Evolutionary conservation across 2,888 invertebrate species (phyloP).

Genomic region (Caenorhabditis auriculariae): DNA sequence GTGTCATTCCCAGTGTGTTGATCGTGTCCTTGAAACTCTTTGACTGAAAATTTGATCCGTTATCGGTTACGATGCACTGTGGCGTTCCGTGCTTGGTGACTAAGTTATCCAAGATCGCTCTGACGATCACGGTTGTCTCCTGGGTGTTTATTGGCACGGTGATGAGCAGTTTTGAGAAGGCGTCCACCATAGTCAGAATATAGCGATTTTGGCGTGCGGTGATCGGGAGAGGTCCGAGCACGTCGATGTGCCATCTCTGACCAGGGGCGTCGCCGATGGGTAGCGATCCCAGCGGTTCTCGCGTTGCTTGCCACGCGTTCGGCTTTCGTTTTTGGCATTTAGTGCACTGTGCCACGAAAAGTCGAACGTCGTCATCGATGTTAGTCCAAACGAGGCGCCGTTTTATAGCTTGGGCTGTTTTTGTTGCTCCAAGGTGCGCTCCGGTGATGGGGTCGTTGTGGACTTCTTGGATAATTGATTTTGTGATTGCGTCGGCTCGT

Average conservation of each 20-base stretch:
- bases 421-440: conserved; percentile 4
- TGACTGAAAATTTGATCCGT: conserved; percentile 5
- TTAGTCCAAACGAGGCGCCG: conserved; percentile 4
- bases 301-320: not conserved
- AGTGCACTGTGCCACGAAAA: conserved; percentile 1
- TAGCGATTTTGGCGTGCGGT: too few species aligned
- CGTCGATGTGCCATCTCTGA: conserved; percentile 17
- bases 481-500: not conserved
- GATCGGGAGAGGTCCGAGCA: conserved; percentile 18
- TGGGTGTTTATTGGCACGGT: conserved; percentile 3
- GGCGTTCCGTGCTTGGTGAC: conserved; percentile 7
- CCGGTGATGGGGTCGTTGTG: not conserved
- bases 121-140: not conserved
- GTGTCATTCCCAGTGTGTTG: not conserved
- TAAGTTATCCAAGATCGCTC: conserved; percentile 6
- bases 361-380: conserved; percentile 6
- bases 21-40: conserved; percentile 1
- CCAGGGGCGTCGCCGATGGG: too few species aligned
- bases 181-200: conserved; percentile 6
- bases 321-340: conserved; percentile 1
- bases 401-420: conserved; percentile 1
- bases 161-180: conserved; percentile 14
- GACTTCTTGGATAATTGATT: conserved; percentile 1
- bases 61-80: conserved; percentile 6
- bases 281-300: conserved; percentile 1